Evolutionary conservation across 2,113 vertebrate genomes (phyloP).

Genomic region (Capricornis sumatraensis): DNA sequence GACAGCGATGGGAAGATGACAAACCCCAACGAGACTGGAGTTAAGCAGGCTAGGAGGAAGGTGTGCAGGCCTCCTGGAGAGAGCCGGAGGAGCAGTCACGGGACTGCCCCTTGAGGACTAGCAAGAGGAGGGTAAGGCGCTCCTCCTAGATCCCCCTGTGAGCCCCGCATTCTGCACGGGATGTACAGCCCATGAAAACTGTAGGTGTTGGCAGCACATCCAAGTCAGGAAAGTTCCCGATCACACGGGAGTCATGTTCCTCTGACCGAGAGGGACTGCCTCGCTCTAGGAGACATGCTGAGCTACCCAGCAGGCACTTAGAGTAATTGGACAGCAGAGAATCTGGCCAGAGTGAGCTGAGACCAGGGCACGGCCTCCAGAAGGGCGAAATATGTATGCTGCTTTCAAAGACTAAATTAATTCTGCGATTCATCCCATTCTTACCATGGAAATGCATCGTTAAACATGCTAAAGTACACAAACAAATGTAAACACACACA

Average conservation of each 20-base stretch:
- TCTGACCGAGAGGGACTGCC: background rate
- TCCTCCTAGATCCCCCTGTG: background rate
- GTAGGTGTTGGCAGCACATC: background rate
- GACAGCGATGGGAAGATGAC: too few relatives aligned
- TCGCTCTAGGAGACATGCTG: background rate
- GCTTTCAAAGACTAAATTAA: background rate
- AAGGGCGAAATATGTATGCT: too few relatives aligned
- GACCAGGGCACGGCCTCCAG: background rate
- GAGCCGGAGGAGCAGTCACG: background rate
- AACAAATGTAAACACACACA: background rate
- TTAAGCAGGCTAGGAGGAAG: background rate
- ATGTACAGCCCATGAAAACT: background rate
- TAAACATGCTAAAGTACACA: background rate
- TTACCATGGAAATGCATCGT: background rate
- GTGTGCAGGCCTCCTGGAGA: too few relatives aligned
- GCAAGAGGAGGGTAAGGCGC: background rate
- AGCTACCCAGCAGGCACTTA: background rate
- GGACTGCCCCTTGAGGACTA: background rate
- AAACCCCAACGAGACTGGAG: background rate
- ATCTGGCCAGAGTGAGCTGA: background rate
- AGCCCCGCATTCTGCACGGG: background rate
- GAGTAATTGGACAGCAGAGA: background rate
- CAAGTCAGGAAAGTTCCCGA: background rate
- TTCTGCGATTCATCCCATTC: background rate
- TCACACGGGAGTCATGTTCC: background rate